A percentile compares a stretch with the other conserved stretches of the same genome.
Conservation (phyloP, 2,888 invertebrate species). For the Pemphredon lugubris region DNA sequence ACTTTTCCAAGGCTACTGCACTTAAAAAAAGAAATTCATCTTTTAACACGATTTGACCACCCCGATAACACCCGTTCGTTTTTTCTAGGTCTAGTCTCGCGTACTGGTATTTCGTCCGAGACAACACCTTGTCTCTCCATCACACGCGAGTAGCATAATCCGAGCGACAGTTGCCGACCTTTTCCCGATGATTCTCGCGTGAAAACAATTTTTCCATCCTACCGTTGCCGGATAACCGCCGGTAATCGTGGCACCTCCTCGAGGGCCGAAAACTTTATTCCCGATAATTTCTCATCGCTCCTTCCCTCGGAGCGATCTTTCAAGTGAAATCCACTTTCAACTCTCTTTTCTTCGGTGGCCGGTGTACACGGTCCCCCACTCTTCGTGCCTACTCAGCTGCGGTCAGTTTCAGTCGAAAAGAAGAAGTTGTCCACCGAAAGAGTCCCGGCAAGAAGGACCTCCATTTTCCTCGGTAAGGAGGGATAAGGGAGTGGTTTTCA, state of each 20-base stretch:
- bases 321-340: conserved; percentile 41
- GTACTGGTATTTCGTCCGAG: no score
- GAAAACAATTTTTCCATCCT: no score
- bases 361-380: conserved; percentile 7
- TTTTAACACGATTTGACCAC: no score
- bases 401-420: conserved; percentile 66
- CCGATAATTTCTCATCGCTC: conserved; percentile 39
- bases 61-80: no score
- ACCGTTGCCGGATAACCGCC: no score
- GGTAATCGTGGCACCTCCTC: background rate
- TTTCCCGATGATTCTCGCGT: no score
- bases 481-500: background rate
- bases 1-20: no score
- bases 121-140: no score
- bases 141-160: no score
- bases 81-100: no score
- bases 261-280: conserved; percentile 41
- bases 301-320: conserved; percentile 29
- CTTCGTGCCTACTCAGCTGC: conserved; percentile 63
- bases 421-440: conserved; percentile 63
- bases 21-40: no score
- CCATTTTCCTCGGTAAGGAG: conserved; percentile 33
- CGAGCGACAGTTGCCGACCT: no score
- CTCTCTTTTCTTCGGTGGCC: conserved; percentile 6
- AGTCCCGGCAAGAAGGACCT: conserved; percentile 48